Conservation (phyloP, 2,113 vertebrate genomes). For the Setophaga coronata region DNA sequence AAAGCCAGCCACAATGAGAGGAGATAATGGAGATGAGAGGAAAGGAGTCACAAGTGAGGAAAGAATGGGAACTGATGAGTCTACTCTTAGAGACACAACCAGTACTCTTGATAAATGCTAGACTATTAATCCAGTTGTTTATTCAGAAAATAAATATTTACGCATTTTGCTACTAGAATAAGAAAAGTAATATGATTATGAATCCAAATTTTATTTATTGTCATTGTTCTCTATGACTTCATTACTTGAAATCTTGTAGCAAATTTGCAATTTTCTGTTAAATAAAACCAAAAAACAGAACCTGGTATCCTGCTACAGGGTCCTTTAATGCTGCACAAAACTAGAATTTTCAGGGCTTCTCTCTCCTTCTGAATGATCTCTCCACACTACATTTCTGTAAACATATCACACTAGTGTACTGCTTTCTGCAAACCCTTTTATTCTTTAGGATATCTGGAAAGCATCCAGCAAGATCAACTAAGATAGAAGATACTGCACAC, state of each 20-base stretch:
- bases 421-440: not conserved
- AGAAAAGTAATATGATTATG: not conserved
- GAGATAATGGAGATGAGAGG: not conserved
- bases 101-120: not conserved
- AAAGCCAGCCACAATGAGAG: not conserved
- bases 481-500: not conserved
- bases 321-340: not conserved
- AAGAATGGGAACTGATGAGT: not conserved
- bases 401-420: not conserved
- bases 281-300: not conserved
- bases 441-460: not conserved
- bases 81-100: not conserved
- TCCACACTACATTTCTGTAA: not conserved
- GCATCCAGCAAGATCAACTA: not conserved
- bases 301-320: not conserved
- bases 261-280: not conserved
- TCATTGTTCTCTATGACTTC: not conserved
- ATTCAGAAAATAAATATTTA: not conserved
- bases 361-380: not conserved
- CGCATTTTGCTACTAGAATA: not conserved
- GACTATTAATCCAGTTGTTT: not conserved
- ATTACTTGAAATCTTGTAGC: not conserved
- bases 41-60: not conserved
- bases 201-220: not conserved
- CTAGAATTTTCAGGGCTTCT: not conserved